Conservation (phyloP, 2,797 vertebrate species). For the Urosaurus nigricauda region DNA sequence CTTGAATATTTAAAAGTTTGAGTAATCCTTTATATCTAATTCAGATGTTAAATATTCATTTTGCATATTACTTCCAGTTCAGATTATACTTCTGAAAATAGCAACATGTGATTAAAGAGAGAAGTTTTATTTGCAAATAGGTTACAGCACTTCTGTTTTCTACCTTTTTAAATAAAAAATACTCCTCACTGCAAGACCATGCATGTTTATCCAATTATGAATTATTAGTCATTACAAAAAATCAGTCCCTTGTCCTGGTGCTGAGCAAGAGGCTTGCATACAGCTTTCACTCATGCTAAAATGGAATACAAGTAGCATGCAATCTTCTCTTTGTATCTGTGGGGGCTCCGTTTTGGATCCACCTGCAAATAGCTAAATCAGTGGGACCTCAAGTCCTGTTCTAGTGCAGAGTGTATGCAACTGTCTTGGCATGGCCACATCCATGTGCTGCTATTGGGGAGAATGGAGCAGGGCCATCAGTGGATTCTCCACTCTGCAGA, state of each 20-base stretch:
- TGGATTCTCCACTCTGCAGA: no score
- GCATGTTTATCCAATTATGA: neutral
- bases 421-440: no score
- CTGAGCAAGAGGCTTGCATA: neutral
- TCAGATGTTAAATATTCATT: neutral
- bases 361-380: no score
- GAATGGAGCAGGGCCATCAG: no score
- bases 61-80: neutral
- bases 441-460: no score
- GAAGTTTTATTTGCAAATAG: neutral
- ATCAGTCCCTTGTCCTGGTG: no score
- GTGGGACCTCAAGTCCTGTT: no score
- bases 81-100: neutral
- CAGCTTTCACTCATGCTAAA: neutral
- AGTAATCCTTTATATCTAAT: neutral
- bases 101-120: neutral
- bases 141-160: neutral
- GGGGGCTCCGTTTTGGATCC: no score
- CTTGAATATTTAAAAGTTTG: neutral
- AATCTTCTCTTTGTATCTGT: no score
- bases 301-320: neutral
- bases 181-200: neutral
- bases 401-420: no score
- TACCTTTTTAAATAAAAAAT: no score
- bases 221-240: neutral